Evolutionary conservation across 2,113 vertebrate genomes (phyloP).

Genomic region (Grammatotria lemairii): DNA sequence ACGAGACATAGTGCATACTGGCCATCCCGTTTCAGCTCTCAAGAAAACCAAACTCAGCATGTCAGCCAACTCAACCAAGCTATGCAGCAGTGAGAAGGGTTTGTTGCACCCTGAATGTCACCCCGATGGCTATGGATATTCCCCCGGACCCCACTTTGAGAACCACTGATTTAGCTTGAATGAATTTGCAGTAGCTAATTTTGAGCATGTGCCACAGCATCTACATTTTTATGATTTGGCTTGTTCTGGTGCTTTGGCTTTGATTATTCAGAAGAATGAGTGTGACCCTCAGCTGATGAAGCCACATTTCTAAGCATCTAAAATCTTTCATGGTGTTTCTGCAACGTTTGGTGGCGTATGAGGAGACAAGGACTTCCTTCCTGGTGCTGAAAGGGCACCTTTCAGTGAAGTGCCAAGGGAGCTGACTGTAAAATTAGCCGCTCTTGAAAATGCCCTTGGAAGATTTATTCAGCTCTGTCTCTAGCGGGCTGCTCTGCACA

Average conservation of each 20-base stretch:
- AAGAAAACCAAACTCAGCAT: neutral
- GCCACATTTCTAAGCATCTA: neutral
- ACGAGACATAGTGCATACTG: neutral
- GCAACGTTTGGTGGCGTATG: neutral
- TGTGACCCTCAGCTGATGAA: neutral
- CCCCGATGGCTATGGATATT: neutral
- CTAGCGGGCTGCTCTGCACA: neutral
- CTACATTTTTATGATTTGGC: neutral
- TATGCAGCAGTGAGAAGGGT: neutral
- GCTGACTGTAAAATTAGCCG: constrained; percentile 39
- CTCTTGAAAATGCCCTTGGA: constrained; percentile 44
- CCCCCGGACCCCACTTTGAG: neutral
- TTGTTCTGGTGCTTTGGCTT: constrained; percentile 4
- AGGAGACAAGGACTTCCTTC: constrained; percentile 3
- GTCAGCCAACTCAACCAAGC: neutral
- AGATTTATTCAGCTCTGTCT: neutral
- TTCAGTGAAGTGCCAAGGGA: constrained; percentile 8
- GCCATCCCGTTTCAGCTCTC: neutral
- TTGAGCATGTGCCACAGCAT: constrained; percentile 25
- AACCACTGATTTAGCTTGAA: neutral
- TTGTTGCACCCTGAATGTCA: neutral
- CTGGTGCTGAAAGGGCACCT: constrained; percentile 14
- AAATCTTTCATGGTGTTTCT: neutral
- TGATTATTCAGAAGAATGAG: neutral
- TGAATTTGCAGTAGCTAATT: neutral